These are phyloP conservation scores for Neoascia interrupta DNA, from an alignment of 2,888 invertebrate genomes.

Conservation along the genomic window DNA sequence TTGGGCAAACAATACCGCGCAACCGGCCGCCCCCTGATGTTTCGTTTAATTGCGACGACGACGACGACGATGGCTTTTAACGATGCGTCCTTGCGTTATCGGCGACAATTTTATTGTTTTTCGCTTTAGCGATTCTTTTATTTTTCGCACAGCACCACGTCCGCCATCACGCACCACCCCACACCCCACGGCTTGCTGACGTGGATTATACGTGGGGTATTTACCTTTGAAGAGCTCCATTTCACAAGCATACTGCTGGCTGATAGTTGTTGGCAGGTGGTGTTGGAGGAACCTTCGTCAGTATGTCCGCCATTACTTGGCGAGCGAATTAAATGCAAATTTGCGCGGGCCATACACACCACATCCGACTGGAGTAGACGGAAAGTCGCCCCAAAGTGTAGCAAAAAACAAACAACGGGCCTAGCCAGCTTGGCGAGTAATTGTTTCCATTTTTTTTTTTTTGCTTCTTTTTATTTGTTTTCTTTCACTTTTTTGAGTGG, in stretches of 20 bases:
- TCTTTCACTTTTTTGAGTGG: background rate
- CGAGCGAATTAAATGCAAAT: constrained; percentile 30
- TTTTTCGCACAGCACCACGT: no score
- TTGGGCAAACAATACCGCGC: no score
- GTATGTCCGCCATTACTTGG: background rate
- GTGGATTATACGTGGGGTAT: background rate
- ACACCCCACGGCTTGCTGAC: background rate
- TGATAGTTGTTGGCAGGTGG: no score
- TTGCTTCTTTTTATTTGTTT: constrained; percentile 6
- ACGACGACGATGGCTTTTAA: no score
- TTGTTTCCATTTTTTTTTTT: no score
- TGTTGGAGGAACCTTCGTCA: constrained; percentile 3
- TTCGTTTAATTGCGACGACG: constrained; percentile 48
- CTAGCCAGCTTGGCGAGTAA: constrained; percentile 14
- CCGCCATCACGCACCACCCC: background rate
- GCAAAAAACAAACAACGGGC: constrained; percentile 12
- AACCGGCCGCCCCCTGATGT: constrained; percentile 8
- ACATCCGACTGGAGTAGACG: constrained; percentile 39
- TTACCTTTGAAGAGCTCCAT: background rate
- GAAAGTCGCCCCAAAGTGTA: constrained; percentile 39
- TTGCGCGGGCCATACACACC: constrained; percentile 22
- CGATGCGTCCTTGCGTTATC: constrained; percentile 48
- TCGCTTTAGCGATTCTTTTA: background rate
- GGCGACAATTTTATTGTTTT: constrained; percentile 19
- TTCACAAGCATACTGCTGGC: constrained; percentile 8